Percentiles rank a stretch among this genome's conserved stretches.
phyloP scores from a whole-genome alignment of 1,140 invertebrate species.

The Physella acuta region DNA sequence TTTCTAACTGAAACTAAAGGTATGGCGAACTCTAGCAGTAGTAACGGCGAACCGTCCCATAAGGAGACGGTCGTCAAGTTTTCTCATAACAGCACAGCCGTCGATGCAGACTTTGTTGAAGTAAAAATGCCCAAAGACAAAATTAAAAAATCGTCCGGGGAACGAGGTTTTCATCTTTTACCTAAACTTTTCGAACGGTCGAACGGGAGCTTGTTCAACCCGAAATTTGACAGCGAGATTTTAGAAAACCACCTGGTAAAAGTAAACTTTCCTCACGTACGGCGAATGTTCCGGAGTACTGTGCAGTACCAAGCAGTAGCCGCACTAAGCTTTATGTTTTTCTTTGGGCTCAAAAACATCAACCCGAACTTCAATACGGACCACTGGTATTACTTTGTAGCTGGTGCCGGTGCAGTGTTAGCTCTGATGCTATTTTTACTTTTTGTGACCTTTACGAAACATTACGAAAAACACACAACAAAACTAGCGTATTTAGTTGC shows the following conservation, averaged over 20 bases:
- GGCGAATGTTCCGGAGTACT: slow-evolving; percentile 82
- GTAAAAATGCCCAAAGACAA: background rate
- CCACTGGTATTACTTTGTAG: slow-evolving; percentile 46
- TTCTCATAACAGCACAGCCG: no score
- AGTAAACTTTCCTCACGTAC: slow-evolving; percentile 80
- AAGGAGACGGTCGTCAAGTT: background rate
- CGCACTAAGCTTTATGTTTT: slow-evolving; percentile 71
- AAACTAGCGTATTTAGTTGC: slow-evolving; percentile 70
- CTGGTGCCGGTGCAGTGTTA: slow-evolving; percentile 47
- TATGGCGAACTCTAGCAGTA: background rate
- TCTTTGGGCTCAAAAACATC: slow-evolving; percentile 63
- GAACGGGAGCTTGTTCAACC: slow-evolving; percentile 10
- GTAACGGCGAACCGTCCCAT: background rate
- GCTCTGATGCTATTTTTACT: slow-evolving; percentile 43
- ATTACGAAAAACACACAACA: slow-evolving; percentile 70
- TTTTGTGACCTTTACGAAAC: slow-evolving; percentile 64
- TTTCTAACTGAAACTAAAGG: background rate
- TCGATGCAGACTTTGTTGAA: background rate
- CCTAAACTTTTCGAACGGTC: slow-evolving; percentile 11
- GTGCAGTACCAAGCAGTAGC: slow-evolving; percentile 73
- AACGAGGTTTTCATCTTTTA: slow-evolving; percentile 6
- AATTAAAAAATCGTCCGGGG: background rate
- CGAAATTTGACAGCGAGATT: slow-evolving; percentile 12
- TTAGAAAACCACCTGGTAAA: slow-evolving; percentile 1
- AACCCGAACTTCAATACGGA: background rate